These are phyloP conservation scores for Cossypha polioptera DNA, from an alignment of 2,797 vertebrate genomes.

Conservation along the genomic window DNA sequence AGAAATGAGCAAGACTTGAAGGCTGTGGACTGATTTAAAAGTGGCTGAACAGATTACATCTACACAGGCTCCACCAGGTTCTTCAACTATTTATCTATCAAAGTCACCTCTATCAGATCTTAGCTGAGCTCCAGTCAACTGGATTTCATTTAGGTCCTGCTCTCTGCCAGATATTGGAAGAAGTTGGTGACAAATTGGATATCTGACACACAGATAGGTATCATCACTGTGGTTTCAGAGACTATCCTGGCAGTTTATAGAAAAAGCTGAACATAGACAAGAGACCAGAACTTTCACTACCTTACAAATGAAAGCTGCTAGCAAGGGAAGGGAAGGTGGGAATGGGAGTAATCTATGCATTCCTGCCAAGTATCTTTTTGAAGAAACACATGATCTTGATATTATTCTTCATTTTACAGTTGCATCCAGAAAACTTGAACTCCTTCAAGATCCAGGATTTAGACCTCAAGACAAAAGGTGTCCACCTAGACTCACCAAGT, in stretches of 20 bases:
- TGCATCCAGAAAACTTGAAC: neutral
- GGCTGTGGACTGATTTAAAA: neutral
- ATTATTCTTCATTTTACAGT: neutral
- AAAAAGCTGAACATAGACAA: neutral
- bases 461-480: neutral
- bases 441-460: neutral
- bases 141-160: conserved; percentile 48
- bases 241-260: neutral
- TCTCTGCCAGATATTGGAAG: conserved; percentile 25
- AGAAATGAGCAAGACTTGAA: neutral
- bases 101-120: conserved; percentile 51
- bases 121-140: conserved; percentile 31
- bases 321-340: neutral
- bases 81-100: conserved; percentile 7
- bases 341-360: neutral
- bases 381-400: neutral
- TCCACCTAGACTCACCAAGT: neutral
- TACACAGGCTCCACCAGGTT: conserved; percentile 17
- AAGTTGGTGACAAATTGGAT: conserved; percentile 19
- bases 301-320: neutral
- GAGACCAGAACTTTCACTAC: neutral
- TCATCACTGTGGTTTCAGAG: neutral
- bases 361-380: neutral
- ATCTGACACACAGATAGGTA: conserved; percentile 22
- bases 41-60: conserved; percentile 5